Conservation (phyloP, 2,888 invertebrate species). For the Teleogryllus oceanicus region DNA sequence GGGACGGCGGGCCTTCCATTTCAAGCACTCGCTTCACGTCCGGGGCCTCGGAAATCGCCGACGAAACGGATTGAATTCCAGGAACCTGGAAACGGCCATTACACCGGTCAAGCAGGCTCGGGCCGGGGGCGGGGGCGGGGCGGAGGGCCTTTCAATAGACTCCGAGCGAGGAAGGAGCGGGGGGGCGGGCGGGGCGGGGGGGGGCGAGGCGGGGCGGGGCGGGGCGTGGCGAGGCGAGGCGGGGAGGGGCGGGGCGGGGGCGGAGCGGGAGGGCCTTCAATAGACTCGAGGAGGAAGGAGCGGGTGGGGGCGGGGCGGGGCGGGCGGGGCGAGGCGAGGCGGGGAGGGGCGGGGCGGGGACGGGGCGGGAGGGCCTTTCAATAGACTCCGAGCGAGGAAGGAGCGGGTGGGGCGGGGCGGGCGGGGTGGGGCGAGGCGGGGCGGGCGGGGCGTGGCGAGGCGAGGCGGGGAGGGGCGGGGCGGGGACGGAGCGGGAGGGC, state of each 20-base stretch:
- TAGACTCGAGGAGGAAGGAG: no score
- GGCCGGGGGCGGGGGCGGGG: background rate
- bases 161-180: background rate
- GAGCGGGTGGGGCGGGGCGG: background rate
- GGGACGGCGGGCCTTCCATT: background rate
- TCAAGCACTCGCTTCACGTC: background rate
- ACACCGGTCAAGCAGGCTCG: conserved; percentile 2
- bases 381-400: background rate
- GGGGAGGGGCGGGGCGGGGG: no score
- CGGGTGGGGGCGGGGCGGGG: no score
- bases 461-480: background rate
- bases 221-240: no score
- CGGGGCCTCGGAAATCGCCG: background rate
- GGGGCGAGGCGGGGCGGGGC: background rate
- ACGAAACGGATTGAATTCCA: conserved; percentile 18
- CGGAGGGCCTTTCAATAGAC: background rate
- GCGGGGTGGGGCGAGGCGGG: no score
- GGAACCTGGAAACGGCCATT: conserved; percentile 18
- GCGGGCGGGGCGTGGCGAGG: no score
- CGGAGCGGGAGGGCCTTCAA: no score
- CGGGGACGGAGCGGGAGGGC: background rate
- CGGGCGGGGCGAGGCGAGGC: no score
- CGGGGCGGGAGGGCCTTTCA: background rate
- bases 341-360: no score
- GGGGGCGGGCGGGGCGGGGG: background rate